phyloP scores from a whole-genome alignment of 2,113 vertebrate species.

The Sinocyclocheilus grahami region DNA sequence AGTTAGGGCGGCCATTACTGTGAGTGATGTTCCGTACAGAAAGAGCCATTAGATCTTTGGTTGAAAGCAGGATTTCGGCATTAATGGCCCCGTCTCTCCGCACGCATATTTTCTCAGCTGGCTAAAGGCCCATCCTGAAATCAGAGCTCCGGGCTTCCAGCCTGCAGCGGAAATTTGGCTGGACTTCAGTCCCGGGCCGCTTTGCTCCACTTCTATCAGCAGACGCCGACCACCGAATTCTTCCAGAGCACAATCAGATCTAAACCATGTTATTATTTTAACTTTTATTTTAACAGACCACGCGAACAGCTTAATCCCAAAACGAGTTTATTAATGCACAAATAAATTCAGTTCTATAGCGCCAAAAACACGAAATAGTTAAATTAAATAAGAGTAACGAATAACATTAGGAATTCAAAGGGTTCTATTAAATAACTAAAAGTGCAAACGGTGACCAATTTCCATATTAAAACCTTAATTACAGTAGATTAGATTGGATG shows the following conservation, averaged over 20 bases:
- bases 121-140: neutral
- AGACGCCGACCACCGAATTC: conserved; percentile 40
- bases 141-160: conserved; percentile 17
- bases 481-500: conserved; percentile 56
- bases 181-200: conserved; percentile 21
- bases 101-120: conserved; percentile 37
- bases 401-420: conserved; percentile 14
- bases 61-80: conserved; percentile 36
- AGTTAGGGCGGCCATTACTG: conserved; percentile 38
- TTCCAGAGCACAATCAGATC: conserved; percentile 30
- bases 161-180: conserved; percentile 47
- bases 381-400: conserved; percentile 9
- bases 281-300: neutral
- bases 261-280: conserved; percentile 40
- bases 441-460: conserved; percentile 1
- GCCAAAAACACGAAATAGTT: conserved; percentile 13
- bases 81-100: conserved; percentile 17
- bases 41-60: conserved; percentile 36
- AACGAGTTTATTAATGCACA: conserved; percentile 37
- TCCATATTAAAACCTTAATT: conserved; percentile 50
- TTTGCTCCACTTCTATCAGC: conserved; percentile 48
- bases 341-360: conserved; percentile 13
- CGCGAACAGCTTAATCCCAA: conserved; percentile 1
- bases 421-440: conserved; percentile 15
- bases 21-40: conserved; percentile 34